A percentile compares a stretch with the other conserved stretches of the same genome.
These are phyloP conservation scores for Montipora capricornis DNA, from an alignment of 64 coral and sea anemone genomes.

Conservation along the genomic window DNA sequence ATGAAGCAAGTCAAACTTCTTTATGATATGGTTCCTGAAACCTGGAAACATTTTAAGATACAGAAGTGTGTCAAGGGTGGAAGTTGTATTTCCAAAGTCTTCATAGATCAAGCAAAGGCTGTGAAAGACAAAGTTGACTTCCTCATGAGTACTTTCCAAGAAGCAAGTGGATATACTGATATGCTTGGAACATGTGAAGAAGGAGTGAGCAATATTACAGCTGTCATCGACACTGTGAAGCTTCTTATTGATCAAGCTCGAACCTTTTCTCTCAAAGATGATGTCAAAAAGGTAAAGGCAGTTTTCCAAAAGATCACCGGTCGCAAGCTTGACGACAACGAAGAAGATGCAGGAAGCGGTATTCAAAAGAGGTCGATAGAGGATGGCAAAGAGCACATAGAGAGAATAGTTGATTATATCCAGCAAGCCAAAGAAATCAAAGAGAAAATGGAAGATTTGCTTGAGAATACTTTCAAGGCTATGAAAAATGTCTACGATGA, in stretches of 20 bases:
- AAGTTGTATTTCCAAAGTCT: conserved; percentile 82
- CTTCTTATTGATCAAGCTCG: conserved; percentile 79
- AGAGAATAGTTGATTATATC: conserved; percentile 79
- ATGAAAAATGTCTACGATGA: too few species aligned
- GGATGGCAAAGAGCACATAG: conserved; percentile 54
- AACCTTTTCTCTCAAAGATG: conserved; percentile 47
- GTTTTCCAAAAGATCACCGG: too few species aligned
- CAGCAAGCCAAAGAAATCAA: conserved; percentile 79
- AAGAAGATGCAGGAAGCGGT: too few species aligned
- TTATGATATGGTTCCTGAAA: conserved; percentile 68
- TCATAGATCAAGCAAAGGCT: conserved; percentile 85
- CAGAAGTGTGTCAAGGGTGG: conserved; percentile 93
- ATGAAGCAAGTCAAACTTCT: conserved; percentile 59
- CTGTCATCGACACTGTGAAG: conserved; percentile 68
- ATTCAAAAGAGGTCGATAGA: conserved; percentile 32
- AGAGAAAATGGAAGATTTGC: conserved; percentile 77
- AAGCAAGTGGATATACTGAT: conserved; percentile 78
- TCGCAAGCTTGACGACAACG: too few species aligned
- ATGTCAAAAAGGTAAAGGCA: too few species aligned
- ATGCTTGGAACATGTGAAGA: conserved; percentile 63
- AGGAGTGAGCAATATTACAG: conserved; percentile 57
- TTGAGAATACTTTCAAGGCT: conserved; percentile 67
- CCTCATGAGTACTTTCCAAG: conserved; percentile 52
- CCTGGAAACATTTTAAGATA: conserved; percentile 76
- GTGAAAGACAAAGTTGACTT: conserved; percentile 53